Base-by-base conservation (phyloP, 2,888 invertebrate genomes). In the Malacosoma neustria region DNA sequence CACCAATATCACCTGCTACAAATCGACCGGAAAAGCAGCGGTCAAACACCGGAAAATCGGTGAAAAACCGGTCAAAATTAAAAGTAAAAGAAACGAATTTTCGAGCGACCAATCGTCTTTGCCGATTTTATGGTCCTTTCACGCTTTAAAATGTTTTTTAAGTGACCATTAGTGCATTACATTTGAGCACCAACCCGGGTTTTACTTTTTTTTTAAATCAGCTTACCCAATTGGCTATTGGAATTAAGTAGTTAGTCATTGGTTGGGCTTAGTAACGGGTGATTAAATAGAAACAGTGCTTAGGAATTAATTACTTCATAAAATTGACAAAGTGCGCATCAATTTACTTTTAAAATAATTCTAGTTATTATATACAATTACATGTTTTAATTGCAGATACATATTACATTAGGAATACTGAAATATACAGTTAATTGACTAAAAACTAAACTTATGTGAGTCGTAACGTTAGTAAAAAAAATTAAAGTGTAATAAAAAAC, bases 21-120 rank as follows among this genome's bases (percentile, higher is more conserved):
- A 75, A 50, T 67, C 62, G 62, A 82, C 72, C 82, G 79, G 77
- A 75, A 82, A 82, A 75, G 59, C 59, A 60, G 70, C 72, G 73
- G 49, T 65, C 80, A 76, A 82, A 76, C 72, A 76, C 63, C 82
- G 80, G 79, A 82, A 84, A 82, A 85, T 81, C 74, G 64, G 61
- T 69, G 69, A 76, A 79, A 80, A 77, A 71, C 76, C 75, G 54
- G 72, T 22, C 72, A 65, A 79, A 80, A 79, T 79, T 73, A 62
- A 63, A 22, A 64, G 69, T 62, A 70, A 72, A 71, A 67, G 68
- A 74, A 71, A 70, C 70, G 66, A 49, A 62, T 63, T 61, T 69
- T 57, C 53, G 61, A 54, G 5, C 56, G 45, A 64, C 67, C 70
- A 71, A 74, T 73, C 62, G 64, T 48, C 54, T 53, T 49, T 39